These are phyloP conservation scores for Tautogolabrus adspersus DNA, from an alignment of 2,113 vertebrate species.

Conservation along the genomic window DNA sequence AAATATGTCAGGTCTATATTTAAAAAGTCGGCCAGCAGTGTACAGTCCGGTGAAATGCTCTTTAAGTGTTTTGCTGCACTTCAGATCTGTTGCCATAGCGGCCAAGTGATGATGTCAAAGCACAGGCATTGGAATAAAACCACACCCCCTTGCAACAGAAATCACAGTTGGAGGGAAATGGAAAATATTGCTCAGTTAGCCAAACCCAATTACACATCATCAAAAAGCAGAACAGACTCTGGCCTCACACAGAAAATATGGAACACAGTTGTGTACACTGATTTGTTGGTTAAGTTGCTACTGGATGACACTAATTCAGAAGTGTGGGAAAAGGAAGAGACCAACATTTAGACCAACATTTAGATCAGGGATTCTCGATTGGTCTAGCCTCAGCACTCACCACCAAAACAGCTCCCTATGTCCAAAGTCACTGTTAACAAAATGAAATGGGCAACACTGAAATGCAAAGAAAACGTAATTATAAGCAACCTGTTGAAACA, in stretches of 20 bases:
- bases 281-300: conserved; percentile 8
- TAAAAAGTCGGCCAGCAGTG: conserved; percentile 71
- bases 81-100: conserved; percentile 73
- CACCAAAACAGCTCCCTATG: too few relatives aligned
- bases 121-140: conserved; percentile 59
- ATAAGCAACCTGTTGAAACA: too few relatives aligned
- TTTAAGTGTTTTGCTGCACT: conserved; percentile 75
- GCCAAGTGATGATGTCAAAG: conserved; percentile 76
- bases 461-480: too few relatives aligned
- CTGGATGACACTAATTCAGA: conserved; percentile 12
- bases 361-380: conserved; percentile 10
- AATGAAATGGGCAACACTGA: too few relatives aligned
- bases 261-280: conserved; percentile 21
- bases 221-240: conserved; percentile 40
- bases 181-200: conserved; percentile 68
- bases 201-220: conserved; percentile 44
- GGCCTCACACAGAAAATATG: conserved; percentile 42
- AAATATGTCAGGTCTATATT: conserved; percentile 69
- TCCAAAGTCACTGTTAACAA: too few relatives aligned
- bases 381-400: too few relatives aligned
- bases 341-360: conserved; percentile 5
- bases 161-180: conserved; percentile 48
- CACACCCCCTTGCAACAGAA: conserved; percentile 53
- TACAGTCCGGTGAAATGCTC: conserved; percentile 53
- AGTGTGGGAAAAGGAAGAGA: conserved; percentile 1